These are phyloP conservation scores for Hemibagrus wyckioides DNA, from an alignment of 2,113 vertebrate species.

Conservation along the genomic window DNA sequence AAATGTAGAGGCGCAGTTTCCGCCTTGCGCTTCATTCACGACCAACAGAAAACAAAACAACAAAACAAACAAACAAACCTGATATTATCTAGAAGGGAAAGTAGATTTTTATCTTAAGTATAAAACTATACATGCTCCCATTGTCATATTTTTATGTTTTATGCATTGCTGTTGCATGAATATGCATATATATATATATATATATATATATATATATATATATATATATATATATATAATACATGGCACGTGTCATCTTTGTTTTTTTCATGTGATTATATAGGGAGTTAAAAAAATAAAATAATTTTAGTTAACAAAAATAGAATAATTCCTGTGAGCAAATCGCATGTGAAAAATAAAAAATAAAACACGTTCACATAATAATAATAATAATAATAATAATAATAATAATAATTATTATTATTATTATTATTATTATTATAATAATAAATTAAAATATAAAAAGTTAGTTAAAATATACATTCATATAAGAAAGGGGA, in stretches of 20 bases:
- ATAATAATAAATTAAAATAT: too few relatives aligned
- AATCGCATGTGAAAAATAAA: not conserved
- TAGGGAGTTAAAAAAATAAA: too few relatives aligned
- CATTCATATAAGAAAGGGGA: too few relatives aligned
- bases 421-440: too few relatives aligned
- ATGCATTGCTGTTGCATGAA: not conserved
- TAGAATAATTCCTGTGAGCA: not conserved
- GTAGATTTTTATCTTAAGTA: not conserved
- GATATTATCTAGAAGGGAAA: not conserved
- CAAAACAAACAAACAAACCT: not conserved
- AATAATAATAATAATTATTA: too few relatives aligned
- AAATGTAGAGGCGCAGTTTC: not conserved
- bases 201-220: too few relatives aligned
- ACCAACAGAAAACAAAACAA: not conserved
- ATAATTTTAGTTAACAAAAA: too few relatives aligned
- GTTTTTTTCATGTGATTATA: not conserved
- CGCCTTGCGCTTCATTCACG: not conserved
- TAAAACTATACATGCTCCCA: not conserved
- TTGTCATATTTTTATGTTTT: not conserved
- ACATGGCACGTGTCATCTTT: not conserved
- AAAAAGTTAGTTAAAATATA: too few relatives aligned
- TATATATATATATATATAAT: too few relatives aligned
- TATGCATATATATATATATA: too few relatives aligned
- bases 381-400: too few relatives aligned
- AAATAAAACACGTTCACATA: too few relatives aligned